Conservation (phyloP, 2,888 invertebrate genomes). For the Exephanes ischioxanthus region DNA sequence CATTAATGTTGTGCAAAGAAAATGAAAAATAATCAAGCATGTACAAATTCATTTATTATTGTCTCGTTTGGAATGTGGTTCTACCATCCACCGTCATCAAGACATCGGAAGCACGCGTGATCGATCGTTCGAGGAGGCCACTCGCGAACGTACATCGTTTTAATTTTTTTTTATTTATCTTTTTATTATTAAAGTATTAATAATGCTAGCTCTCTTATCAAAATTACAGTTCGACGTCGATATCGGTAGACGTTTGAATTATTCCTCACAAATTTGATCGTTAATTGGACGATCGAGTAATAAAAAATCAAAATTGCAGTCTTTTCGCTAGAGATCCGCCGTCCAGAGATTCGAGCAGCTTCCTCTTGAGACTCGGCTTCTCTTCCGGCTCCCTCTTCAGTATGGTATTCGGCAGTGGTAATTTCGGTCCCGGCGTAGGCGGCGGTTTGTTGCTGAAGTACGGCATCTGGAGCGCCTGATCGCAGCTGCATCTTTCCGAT, state of each 20-base stretch:
- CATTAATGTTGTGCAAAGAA: conserved; percentile 69
- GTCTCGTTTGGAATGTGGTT: background rate
- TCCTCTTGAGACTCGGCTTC: conserved; percentile 91
- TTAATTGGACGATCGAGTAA: background rate
- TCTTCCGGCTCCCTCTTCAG: conserved; percentile 88
- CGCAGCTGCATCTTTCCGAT: conserved; percentile 91
- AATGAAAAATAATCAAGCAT: conserved; percentile 22
- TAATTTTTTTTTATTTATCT: too few relatives aligned
- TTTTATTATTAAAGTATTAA: background rate
- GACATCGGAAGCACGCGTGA: background rate
- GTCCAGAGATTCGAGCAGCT: conserved; percentile 90
- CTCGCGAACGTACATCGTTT: background rate
- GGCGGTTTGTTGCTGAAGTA: conserved; percentile 97
- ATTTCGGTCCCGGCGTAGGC: conserved; percentile 92
- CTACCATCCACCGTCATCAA: background rate
- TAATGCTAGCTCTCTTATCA: background rate
- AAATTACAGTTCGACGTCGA: background rate
- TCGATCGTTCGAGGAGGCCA: background rate
- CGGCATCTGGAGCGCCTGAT: conserved; percentile 94
- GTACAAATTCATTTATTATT: conserved; percentile 49
- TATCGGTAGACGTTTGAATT: background rate
- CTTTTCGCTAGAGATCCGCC: conserved; percentile 90
- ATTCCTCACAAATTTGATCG: background rate
- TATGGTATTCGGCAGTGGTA: conserved; percentile 91
- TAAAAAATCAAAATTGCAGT: conserved; percentile 87